A percentile compares a stretch with the other conserved stretches of the same genome.
phyloP scores from a whole-genome alignment of 2,797 vertebrate genomes.

The Xenopus petersii region DNA sequence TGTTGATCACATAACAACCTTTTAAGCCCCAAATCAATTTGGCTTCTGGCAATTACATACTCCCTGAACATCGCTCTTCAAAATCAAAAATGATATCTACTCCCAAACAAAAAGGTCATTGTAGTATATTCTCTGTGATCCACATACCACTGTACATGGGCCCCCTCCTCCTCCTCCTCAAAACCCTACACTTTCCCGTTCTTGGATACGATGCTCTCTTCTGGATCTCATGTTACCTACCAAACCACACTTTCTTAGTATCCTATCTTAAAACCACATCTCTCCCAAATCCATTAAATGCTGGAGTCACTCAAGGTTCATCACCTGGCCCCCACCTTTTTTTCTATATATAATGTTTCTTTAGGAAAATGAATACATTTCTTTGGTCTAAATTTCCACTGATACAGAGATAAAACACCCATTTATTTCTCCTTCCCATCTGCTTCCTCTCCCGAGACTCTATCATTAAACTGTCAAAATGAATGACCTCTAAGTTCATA shows the following conservation, averaged over 20 bases:
- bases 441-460: no score
- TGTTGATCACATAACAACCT: neutral
- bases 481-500: neutral
- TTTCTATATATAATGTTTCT: neutral
- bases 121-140: neutral
- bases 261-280: conserved; percentile 1
- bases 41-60: neutral
- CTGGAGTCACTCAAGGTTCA: neutral
- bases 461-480: neutral
- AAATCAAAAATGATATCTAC: no score
- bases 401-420: neutral
- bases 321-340: neutral
- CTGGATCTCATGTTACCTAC: neutral
- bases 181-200: neutral
- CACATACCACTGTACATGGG: neutral
- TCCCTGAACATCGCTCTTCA: neutral
- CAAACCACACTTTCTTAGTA: neutral
- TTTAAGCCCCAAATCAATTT: neutral
- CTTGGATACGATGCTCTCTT: neutral
- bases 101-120: neutral
- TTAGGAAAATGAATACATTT: conserved; percentile 1
- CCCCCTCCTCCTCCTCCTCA: neutral
- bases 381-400: neutral
- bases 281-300: neutral
- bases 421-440: neutral